Evolutionary conservation across 37 sponge, comb jelly and placozoan species (phyloP).

Genomic region (Mnemiopsis leidyi): DNA sequence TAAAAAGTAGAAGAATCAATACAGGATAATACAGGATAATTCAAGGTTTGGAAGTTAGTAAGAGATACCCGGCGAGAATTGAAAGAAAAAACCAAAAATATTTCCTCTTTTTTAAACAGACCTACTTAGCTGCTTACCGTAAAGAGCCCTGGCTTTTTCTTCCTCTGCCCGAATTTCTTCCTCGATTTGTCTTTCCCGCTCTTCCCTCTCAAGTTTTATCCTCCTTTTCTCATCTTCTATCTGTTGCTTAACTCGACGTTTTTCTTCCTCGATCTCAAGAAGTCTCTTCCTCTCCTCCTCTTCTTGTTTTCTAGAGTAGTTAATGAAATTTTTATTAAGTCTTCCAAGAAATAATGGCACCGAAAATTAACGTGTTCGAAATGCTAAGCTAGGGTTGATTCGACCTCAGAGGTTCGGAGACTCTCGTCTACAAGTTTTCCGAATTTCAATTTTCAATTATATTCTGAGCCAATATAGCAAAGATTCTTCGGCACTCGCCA

Average conservation of each 20-base stretch:
- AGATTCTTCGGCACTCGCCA: no score
- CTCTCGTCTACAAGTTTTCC: no score
- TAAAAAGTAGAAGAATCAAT: background rate
- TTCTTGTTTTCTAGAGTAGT: background rate
- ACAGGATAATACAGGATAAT: background rate
- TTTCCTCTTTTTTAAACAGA: no score
- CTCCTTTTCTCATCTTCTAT: constrained; percentile 16
- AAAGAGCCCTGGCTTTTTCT: constrained; percentile 26
- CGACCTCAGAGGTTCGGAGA: no score
- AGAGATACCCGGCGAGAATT: no score
- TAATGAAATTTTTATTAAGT: background rate
- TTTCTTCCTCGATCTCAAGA: constrained; percentile 3
- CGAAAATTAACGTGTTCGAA: background rate
- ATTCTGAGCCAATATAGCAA: no score
- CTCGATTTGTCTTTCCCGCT: constrained; percentile 31
- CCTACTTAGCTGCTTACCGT: no score
- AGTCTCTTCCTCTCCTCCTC: background rate
- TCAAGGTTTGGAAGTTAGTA: background rate
- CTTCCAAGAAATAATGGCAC: no score
- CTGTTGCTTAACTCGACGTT: background rate
- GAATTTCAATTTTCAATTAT: no score
- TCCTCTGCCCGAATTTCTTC: constrained; percentile 26
- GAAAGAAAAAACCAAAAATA: no score
- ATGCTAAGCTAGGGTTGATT: background rate
- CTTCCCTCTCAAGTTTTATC: constrained; percentile 20